Percentiles rank a stretch among this genome's conserved stretches.
These are phyloP conservation scores for Cheilosia variabilis DNA, from an alignment of 2,888 invertebrate species.

Conservation along the genomic window DNA sequence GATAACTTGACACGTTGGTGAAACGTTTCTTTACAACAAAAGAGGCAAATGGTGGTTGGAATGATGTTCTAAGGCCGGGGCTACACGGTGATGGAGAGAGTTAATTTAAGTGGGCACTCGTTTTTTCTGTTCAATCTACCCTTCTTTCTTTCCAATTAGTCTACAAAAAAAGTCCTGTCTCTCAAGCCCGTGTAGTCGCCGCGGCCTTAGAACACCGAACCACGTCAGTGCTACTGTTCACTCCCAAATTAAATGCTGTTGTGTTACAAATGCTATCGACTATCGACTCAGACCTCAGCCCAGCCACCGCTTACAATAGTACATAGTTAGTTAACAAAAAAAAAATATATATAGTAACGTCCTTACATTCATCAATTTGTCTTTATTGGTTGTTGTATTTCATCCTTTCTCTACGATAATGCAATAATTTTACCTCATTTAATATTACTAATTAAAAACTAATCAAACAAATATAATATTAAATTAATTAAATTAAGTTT, in stretches of 20 bases:
- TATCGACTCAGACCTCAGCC: background rate
- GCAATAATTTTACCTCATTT: conserved; percentile 22
- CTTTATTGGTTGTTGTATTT: conserved; percentile 42
- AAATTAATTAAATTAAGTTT: conserved; percentile 70
- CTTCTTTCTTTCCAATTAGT: no score
- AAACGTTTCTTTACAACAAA: background rate
- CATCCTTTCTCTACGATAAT: conserved; percentile 25
- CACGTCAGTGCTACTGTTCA: no score
- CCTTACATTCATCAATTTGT: conserved; percentile 53
- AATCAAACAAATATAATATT: conserved; percentile 65
- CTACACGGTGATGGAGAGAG: no score
- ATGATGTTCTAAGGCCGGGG: no score
- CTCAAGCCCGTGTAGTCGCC: no score
- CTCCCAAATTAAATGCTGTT: background rate
- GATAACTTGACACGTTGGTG: background rate
- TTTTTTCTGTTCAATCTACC: no score
- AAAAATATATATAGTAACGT: conserved; percentile 24
- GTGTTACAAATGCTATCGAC: no score
- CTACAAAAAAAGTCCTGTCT: no score
- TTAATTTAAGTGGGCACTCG: no score
- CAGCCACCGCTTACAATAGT: conserved; percentile 5
- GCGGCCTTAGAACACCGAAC: no score
- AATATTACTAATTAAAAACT: conserved; percentile 59
- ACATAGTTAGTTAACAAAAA: conserved; percentile 20
- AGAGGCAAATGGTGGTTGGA: no score